Percentiles rank a stretch among this genome's conserved stretches.
phyloP scores from a whole-genome alignment of 2,797 vertebrate genomes.

The Ceyx erithaca region DNA sequence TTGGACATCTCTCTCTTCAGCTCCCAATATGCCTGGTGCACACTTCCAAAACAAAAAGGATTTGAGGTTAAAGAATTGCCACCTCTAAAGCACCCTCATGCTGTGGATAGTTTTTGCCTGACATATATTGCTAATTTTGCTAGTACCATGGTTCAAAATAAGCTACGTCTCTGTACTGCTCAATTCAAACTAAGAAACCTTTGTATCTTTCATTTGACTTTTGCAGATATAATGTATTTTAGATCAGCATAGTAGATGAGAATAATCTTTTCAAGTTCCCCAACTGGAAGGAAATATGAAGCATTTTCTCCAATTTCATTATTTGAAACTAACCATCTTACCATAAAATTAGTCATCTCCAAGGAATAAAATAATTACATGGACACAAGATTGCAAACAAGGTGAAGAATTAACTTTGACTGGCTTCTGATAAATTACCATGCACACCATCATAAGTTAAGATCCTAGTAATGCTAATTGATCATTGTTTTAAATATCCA shows the following conservation, averaged over 20 bases:
- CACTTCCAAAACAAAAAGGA: slow-evolving; percentile 45
- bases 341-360: not conserved
- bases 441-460: not conserved
- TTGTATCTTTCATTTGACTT: not conserved
- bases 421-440: not conserved
- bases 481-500: not conserved
- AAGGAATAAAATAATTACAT: not conserved
- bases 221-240: not conserved
- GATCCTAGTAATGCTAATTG: not conserved
- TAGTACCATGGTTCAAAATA: not conserved
- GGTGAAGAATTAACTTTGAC: not conserved
- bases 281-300: not conserved
- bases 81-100: not conserved
- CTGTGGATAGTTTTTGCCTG: not conserved
- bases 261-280: not conserved
- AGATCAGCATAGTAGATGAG: not conserved
- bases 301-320: not conserved
- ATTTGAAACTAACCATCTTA: not conserved
- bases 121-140: not conserved
- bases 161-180: no score
- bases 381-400: not conserved
- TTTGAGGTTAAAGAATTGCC: not conserved
- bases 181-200: not conserved
- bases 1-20: slow-evolving; percentile 84
- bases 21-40: slow-evolving; percentile 80